Evolutionary conservation across 2,113 vertebrate genomes (phyloP), one percentile per base, ranked within the genome.

Genomic region (Parus major): DNA sequence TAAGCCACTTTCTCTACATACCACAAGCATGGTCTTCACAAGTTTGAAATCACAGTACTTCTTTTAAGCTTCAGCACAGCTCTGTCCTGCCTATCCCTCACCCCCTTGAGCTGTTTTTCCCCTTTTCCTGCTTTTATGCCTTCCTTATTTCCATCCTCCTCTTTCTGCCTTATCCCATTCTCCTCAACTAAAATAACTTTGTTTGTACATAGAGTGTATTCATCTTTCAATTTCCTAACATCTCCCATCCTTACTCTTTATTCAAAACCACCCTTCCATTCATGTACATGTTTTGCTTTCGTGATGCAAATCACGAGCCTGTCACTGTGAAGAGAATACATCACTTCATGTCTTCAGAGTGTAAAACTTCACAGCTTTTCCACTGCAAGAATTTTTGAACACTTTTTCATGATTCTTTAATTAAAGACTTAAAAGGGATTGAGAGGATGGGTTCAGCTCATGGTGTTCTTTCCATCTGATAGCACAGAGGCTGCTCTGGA

Each of bases 391-490:
- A n/a, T 50, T 66, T 77, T 56, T 80, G 39, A 85, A 35, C 7
- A 3, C 9, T 88, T 84, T 75, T 65, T 72, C 22, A 44, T 4
- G 0, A 52, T 70, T 82, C 33, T 90, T 77, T 59, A 77, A 8
- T 33, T 39, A 39, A 44, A 35, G n/a, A 24, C 11, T 82, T 68
- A 19, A 23, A 65, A 53, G 41, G 31, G 49, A 23, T 35, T 4
- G 36, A 46, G 46, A 47, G 65, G 7, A 2, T 5, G 0, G 15
- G 20, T 52, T 64, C 56, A 52, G 57, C 57, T 47, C 2, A 0
- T 21, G n/a, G 46, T 3, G 5, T 0, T 0, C 42, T 8, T 3
- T 31, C 3, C 1, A 0, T 27, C 63, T 59, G 50, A 3, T 9
- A 9, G 50, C 46, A 50, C 46, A 36, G 36, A 53, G 80, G 8